phyloP scores from a whole-genome alignment of 2,888 invertebrate genomes.

The Drosophila borborema region DNA sequence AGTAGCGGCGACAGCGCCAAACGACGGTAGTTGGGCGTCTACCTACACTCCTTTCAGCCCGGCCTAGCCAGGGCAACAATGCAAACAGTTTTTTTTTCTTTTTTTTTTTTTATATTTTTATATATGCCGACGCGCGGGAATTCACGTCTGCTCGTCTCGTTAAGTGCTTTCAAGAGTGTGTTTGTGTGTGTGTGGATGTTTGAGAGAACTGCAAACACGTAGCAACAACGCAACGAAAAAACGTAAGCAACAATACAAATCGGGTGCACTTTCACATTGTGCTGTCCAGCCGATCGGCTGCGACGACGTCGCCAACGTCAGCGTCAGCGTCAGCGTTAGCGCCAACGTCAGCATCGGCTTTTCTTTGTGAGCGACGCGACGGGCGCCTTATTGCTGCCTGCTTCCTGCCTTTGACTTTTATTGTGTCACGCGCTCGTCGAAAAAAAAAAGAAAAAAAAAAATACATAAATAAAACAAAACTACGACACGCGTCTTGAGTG shows the following conservation, averaged over 20 bases:
- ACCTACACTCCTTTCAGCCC: conserved; percentile 15
- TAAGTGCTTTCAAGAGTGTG: conserved; percentile 7
- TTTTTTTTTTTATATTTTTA: conserved; percentile 32
- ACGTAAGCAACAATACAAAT: conserved; percentile 42
- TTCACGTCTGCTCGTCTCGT: conserved; percentile 19
- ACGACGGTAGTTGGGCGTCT: conserved; percentile 48
- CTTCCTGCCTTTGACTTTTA: conserved; percentile 46
- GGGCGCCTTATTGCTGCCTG: conserved; percentile 34
- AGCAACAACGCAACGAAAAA: conserved; percentile 37
- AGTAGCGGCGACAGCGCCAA: conserved; percentile 52
- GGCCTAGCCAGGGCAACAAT: conserved; percentile 49
- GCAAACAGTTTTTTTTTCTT: conserved; percentile 21
- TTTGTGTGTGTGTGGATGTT: conserved; percentile 17
- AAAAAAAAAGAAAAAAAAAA: conserved; percentile 21
- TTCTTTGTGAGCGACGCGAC: conserved; percentile 49
- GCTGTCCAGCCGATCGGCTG: conserved; percentile 46
- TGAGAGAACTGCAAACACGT: conserved; percentile 32
- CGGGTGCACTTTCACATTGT: conserved; percentile 63
- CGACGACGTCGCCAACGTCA: conserved; percentile 30
- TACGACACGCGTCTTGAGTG: conserved; percentile 35
- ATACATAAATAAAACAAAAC: conserved; percentile 27
- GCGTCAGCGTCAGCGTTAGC: conserved; percentile 19
- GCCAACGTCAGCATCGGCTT: conserved; percentile 26
- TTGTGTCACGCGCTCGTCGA: conserved; percentile 72
- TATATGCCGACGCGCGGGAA: conserved; percentile 42